Evolutionary conservation across 2,797 vertebrate species (phyloP).

Genomic region (Prionace glauca): DNA sequence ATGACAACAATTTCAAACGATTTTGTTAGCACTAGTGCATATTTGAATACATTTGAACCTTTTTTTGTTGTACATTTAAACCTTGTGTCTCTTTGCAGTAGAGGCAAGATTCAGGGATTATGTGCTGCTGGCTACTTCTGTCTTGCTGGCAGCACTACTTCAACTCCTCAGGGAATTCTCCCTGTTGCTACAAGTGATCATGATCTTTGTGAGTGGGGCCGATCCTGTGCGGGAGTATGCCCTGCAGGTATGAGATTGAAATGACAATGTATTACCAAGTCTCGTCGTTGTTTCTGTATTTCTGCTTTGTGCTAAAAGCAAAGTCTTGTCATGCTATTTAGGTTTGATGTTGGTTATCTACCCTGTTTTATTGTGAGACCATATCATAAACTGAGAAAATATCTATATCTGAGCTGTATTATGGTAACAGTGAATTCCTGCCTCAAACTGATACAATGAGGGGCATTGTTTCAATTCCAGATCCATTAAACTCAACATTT

Average conservation of each 20-base stretch:
- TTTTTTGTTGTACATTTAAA: background rate
- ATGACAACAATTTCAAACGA: background rate
- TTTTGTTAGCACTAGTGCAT: background rate
- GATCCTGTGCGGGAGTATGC: constrained; percentile 70
- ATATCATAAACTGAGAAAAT: background rate
- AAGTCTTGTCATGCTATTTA: too few species aligned
- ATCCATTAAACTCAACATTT: background rate
- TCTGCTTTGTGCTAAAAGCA: background rate
- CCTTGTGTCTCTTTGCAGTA: background rate
- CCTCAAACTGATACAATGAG: background rate
- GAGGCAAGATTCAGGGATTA: background rate
- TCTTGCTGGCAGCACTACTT: background rate
- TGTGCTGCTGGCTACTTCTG: constrained; percentile 28
- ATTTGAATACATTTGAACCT: background rate
- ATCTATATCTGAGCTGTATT: background rate
- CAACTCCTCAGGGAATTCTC: background rate
- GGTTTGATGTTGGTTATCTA: background rate
- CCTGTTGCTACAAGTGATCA: background rate
- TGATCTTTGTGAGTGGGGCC: constrained; percentile 63
- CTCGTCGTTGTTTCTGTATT: background rate
- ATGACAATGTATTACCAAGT: background rate
- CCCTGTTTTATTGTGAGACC: background rate
- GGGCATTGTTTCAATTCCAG: background rate
- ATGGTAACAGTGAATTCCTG: background rate
- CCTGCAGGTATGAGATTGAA: constrained; percentile 64